phyloP scores from a whole-genome alignment of 2,888 invertebrate genomes.

The Eilema caniola region DNA sequence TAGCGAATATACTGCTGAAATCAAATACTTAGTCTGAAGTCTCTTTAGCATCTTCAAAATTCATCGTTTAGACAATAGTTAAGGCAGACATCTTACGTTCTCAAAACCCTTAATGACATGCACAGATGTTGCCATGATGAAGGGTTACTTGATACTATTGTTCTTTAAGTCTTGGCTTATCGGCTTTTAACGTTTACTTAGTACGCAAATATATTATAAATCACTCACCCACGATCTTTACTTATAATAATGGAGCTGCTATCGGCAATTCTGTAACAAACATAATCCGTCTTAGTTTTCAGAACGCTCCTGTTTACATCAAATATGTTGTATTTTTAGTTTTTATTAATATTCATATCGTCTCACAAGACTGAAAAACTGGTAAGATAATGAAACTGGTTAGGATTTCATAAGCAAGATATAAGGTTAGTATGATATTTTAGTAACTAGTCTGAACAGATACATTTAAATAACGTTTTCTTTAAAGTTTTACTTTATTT shows the following conservation, averaged over 20 bases:
- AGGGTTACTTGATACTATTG: constrained; percentile 1
- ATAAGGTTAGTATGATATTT: too few species aligned
- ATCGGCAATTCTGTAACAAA: constrained; percentile 37
- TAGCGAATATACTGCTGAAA: background rate
- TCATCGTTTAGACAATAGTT: background rate
- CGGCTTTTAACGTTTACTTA: constrained; percentile 5
- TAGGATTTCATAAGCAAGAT: background rate
- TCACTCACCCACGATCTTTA: constrained; percentile 37
- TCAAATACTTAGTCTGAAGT: background rate
- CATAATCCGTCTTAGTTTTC: background rate
- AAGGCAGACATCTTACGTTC: background rate
- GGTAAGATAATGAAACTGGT: background rate
- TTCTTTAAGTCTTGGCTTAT: constrained; percentile 2
- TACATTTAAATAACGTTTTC: too few species aligned
- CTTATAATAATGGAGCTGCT: constrained; percentile 26
- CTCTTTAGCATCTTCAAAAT: background rate
- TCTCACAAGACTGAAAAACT: background rate
- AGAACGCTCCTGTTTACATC: background rate
- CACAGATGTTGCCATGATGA: background rate
- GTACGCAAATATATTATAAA: constrained; percentile 22
- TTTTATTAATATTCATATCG: background rate
- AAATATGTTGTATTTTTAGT: background rate
- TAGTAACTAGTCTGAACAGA: too few species aligned
- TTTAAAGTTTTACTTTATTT: too few species aligned
- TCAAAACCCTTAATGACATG: background rate